Conservation (phyloP, 2,797 vertebrate genomes). For the Malurus leucopterus region DNA sequence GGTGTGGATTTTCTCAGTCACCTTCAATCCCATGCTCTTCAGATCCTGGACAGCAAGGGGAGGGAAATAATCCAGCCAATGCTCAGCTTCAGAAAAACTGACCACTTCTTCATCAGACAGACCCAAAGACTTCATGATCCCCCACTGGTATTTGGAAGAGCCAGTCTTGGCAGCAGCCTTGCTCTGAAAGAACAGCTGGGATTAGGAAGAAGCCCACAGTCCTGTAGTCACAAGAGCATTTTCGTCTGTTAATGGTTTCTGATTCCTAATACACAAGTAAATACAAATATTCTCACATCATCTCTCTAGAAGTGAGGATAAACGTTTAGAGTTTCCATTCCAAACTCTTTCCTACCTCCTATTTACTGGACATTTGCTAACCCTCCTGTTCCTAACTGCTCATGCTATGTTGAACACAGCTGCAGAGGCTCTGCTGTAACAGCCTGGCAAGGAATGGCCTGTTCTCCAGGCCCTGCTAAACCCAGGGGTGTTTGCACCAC, state of each 20-base stretch:
- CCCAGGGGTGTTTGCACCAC: accelerated
- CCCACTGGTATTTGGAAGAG: conserved; percentile 89
- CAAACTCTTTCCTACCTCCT: background rate
- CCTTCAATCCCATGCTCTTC: conserved; percentile 93
- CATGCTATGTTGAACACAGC: no score
- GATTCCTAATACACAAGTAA: background rate
- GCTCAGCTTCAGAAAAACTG: conserved; percentile 87
- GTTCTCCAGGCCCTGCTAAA: background rate
- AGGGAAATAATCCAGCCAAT: conserved; percentile 96
- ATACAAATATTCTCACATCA: background rate
- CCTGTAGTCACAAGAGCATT: background rate
- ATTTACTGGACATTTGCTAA: background rate
- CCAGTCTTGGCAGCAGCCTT: conserved; percentile 92
- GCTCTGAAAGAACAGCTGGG: conserved; percentile 73
- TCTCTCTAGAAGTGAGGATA: background rate
- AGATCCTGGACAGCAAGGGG: conserved; percentile 89
- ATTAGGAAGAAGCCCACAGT: background rate
- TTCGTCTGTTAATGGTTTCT: background rate
- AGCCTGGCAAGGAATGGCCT: accelerated
- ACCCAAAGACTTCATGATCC: conserved; percentile 92
- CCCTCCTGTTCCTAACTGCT: background rate
- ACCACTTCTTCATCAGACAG: conserved; percentile 85
- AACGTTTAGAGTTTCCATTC: background rate
- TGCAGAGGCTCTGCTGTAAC: background rate
- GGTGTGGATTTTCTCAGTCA: conserved; percentile 31